A percentile compares a stretch with the other conserved stretches of the same genome.
phyloP scores from a whole-genome alignment of 2,888 invertebrate genomes.

The Drosophila birchii region DNA sequence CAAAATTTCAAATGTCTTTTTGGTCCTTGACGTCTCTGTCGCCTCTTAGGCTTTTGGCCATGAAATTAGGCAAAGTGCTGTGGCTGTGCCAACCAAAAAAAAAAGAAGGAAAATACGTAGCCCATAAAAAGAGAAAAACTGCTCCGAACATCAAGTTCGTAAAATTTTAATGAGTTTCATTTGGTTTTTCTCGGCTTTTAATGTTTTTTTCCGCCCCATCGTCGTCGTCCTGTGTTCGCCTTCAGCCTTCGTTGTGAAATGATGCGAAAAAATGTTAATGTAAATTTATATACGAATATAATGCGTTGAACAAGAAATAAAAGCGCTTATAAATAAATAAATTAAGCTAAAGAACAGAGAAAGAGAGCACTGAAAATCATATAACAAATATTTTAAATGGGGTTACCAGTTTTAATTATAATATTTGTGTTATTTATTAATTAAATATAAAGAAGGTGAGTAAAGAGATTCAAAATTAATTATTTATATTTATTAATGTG shows the following conservation, averaged over 20 bases:
- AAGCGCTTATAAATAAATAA: constrained; percentile 61
- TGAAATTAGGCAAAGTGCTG: constrained; percentile 75
- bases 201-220: constrained; percentile 20
- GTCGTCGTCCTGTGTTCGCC: not conserved
- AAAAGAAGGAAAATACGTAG: constrained; percentile 45
- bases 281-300: constrained; percentile 74
- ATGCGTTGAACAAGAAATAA: constrained; percentile 66
- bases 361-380: not conserved
- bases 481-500: not conserved
- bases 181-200: constrained; percentile 58
- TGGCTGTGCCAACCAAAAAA: constrained; percentile 16
- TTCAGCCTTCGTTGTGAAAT: constrained; percentile 55
- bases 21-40: constrained; percentile 71
- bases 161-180: constrained; percentile 78
- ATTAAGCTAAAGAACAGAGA: constrained; percentile 26
- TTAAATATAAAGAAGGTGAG: not conserved
- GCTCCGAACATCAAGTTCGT: constrained; percentile 74
- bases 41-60: constrained; percentile 51
- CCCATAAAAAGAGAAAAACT: constrained; percentile 78
- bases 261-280: constrained; percentile 76
- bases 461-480: too few relatives aligned
- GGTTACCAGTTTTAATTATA: not conserved
- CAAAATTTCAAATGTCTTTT: constrained; percentile 76
- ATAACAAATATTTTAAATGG: not conserved
- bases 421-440: not conserved